phyloP scores from a whole-genome alignment of 2,797 vertebrate genomes.

The Gallirallus australis region DNA sequence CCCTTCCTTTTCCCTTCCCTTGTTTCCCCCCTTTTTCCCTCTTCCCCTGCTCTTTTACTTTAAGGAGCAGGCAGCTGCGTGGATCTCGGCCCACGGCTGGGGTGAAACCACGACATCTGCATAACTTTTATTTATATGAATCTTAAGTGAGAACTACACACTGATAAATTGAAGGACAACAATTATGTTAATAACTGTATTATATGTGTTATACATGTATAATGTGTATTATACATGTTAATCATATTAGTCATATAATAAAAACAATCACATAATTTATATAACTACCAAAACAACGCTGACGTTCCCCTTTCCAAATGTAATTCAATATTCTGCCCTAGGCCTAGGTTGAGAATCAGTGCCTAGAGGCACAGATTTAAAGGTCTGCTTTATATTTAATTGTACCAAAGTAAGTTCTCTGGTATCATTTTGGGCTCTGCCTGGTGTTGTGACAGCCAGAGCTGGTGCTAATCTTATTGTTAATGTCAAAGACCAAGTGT shows the following conservation, averaged over 20 bases:
- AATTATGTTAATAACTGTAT: background rate
- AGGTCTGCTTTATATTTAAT: conserved; percentile 64
- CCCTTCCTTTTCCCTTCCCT: no score
- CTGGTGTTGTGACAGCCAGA: conserved; percentile 65
- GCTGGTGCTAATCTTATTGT: conserved; percentile 76
- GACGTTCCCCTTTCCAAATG: background rate
- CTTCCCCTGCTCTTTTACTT: no score
- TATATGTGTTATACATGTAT: background rate
- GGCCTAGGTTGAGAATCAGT: background rate
- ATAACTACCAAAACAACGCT: background rate
- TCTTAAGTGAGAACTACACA: background rate
- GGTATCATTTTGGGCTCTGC: conserved; percentile 30
- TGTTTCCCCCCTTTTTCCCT: no score
- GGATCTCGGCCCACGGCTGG: no score
- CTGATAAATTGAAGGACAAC: background rate
- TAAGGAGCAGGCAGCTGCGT: no score
- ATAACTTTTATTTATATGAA: background rate
- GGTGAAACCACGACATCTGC: background rate
- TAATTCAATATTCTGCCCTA: background rate
- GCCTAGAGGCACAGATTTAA: conserved; percentile 41
- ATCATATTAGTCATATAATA: background rate
- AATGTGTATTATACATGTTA: background rate
- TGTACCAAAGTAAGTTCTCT: conserved; percentile 16
- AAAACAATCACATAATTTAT: background rate
- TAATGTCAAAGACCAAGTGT: conserved; percentile 73